phyloP scores from a whole-genome alignment of 2,113 vertebrate species.

The pig (Sus scrofa) region T2T-Sscrofa CM000813.6:91039501-91040000 shows the following conservation, averaged over 20 bases:
- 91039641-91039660: not conserved
- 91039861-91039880: conserved; percentile 97
- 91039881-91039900: conserved; percentile 99
- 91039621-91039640: not conserved
- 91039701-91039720: fast-evolving
- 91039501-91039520: no score
- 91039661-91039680: not conserved
- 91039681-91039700: not conserved
- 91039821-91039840: conserved; percentile 96
- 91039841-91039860: conserved; percentile 98
- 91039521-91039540: not conserved
- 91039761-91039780: conserved; percentile 99
- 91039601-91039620: not conserved
- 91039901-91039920: conserved; percentile 80
- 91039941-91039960: not conserved
- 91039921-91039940: not conserved
- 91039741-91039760: conserved; percentile 96
- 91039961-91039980: not conserved
- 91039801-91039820: conserved; percentile 97
- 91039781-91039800: conserved; percentile 99
- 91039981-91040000: conserved; percentile 98
- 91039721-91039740: conserved; percentile 90
- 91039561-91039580: not conserved
- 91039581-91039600: not conserved
- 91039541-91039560: not conserved